Conservation (phyloP, 2,888 invertebrate species). For the Ennomos erosarius region DNA sequence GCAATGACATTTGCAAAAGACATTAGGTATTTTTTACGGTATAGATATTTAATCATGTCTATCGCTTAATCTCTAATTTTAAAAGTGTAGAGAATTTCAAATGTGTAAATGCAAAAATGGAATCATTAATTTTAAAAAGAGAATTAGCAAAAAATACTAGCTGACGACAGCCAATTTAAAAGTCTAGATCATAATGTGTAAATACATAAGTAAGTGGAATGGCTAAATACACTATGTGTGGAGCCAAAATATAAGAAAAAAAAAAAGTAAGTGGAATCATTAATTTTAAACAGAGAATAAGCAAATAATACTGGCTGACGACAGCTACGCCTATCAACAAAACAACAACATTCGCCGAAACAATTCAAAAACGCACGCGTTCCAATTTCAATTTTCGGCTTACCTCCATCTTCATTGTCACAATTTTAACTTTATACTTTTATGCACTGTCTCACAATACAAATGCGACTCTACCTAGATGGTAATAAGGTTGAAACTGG, state of each 20-base stretch:
- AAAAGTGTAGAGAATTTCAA: too few species aligned
- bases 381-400: constrained; percentile 75
- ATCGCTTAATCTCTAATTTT: too few species aligned
- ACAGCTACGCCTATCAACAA: constrained; percentile 28
- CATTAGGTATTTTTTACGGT: too few species aligned
- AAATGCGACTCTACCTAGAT: background rate
- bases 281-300: background rate
- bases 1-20: constrained; percentile 11
- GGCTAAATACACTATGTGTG: too few species aligned
- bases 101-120: too few species aligned
- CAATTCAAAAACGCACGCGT: constrained; percentile 59
- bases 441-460: background rate
- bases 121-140: too few species aligned
- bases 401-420: constrained; percentile 66
- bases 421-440: constrained; percentile 40
- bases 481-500: background rate
- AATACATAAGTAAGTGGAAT: too few species aligned
- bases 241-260: too few species aligned
- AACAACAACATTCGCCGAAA: constrained; percentile 42
- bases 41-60: too few species aligned
- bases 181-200: too few species aligned
- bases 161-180: constrained; percentile 37
- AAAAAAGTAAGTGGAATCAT: background rate
- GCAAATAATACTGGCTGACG: constrained; percentile 33
- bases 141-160: constrained; percentile 21